Base-by-base conservation (phyloP, 53 echinoderm and acorn worm species). In the Echinometra lucunter region DNA sequence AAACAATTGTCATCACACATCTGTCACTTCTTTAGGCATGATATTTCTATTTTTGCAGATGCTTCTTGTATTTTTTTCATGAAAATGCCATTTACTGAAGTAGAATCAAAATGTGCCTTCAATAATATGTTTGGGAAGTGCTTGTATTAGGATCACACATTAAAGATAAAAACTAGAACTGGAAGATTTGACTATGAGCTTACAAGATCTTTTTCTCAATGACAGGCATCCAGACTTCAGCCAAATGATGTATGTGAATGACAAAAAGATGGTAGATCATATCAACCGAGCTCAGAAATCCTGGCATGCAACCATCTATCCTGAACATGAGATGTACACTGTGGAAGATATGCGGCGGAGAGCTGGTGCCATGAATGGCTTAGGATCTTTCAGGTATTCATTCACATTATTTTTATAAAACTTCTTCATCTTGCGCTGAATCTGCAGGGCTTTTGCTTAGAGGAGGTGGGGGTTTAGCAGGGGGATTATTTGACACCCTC, bases 221-320 rank as follows among this genome's bases (percentile, higher is more conserved):
- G 53, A 28, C 93, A 93, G 93, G 93, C 32, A 12, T 45, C 78
- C 80, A 53, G 80, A 93, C 40, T 93, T 78, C 78, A 93, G 93
- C 81, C 93, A 93, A 55, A 80, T 80, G 81, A 93, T 56, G 80
- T 93, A 78, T 81, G 17, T 57, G 58, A 93, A 93, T 56, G 93
- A 93, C 53, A 55, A 37, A 42, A 45, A 81, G 75, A 93, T 93
- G 93, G 81, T 93, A 13, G 93, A 74, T 30, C 89, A 94, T 82
- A 98, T 98, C 94, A 98, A 98, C 94, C 37, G 92, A 27, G 96
- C 88, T 19, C 98, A 98, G 95, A 97, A 45, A 27, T 98, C 98
- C 10, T 98, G 98, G 98, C 94, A 28, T 34, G 98, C 98, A 37
- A 95, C 87, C 15, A 91, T 72, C 21, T 98, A 98, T 74, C 95